Conservation (phyloP, 2,797 vertebrate genomes). For the Chaenodraco wilsoni region DNA sequence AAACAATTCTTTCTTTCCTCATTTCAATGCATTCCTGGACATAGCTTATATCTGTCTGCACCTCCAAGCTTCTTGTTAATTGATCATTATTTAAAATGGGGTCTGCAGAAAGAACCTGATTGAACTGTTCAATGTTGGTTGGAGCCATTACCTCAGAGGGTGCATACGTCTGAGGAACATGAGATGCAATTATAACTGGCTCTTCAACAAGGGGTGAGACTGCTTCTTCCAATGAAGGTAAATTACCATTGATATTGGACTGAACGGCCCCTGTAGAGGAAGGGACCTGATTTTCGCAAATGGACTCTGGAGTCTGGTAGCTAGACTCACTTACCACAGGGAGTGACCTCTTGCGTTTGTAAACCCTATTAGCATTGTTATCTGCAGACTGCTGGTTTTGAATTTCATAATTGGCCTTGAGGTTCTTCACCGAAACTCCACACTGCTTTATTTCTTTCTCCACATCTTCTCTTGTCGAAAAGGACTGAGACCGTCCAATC, state of each 20-base stretch:
- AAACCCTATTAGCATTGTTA: conserved; percentile 73
- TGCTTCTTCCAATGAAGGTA: conserved; percentile 56
- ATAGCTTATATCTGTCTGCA: conserved; percentile 85
- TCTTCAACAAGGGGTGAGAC: conserved; percentile 74
- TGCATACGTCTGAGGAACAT: conserved; percentile 68
- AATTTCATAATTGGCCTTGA: conserved; percentile 93
- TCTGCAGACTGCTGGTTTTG: conserved; percentile 72
- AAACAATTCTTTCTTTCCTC: conserved; percentile 92
- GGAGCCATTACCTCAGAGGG: conserved; percentile 64
- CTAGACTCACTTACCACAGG: conserved; percentile 76
- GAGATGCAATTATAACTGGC: conserved; percentile 68
- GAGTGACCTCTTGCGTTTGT: conserved; percentile 86
- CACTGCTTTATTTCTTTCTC: conserved; percentile 92
- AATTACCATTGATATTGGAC: conserved; percentile 56
- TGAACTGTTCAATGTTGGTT: conserved; percentile 72
- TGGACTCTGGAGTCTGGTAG: conserved; percentile 76
- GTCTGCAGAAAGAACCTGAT: conserved; percentile 71
- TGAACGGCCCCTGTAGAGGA: conserved; percentile 52
- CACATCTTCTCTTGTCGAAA: conserved; percentile 91
- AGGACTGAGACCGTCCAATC: conserved; percentile 91
- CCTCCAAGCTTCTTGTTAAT: conserved; percentile 83
- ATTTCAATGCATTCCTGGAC: conserved; percentile 88
- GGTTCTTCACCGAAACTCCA: conserved; percentile 93
- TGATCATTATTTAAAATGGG: conserved; percentile 79
- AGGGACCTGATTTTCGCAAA: conserved; percentile 83